Evolutionary conservation across 2,797 vertebrate species (phyloP), one percentile per base, ranked within the genome.

Genomic region (Crocidura indochinensis): DNA sequence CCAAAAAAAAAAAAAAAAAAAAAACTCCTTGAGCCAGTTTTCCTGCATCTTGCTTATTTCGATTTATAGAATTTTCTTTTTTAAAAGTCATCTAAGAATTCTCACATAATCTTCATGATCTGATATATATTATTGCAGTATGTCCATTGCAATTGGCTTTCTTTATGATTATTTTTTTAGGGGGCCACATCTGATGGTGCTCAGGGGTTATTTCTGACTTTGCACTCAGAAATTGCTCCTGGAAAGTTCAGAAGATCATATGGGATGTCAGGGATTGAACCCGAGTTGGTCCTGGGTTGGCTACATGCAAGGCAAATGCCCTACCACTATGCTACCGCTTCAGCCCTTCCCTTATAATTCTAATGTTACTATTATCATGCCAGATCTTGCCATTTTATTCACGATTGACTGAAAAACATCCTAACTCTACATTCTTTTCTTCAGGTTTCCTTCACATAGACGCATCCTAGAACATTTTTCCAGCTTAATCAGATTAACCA

Each of bases 41-140:
- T 19, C 65, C 26, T 89, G 31, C 38, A 12, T 81, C 72, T 95
- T 78, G 46, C 67, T 91, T 47, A 78, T 93, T 94, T 94, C 27
- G 93, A n/a, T 76, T 87, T 44, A 75, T 75, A 53, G 17, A 31
- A 71, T 80, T 29, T 51, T 89, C 78, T 78, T 84, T 87, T n/a
- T 78, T 77, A 51, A 78, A 38, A 90, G 65, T 76, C 15, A 38
- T n/a, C 68, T 82, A 81, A 53, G 44, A 94, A 81, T 75, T 79
- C 62, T 62, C 47, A 38, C 69, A 29, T 31, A 88, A 92, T 82
- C 65, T 56, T 0, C 38, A 91, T 19, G 73, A 77, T 87, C 89
- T 94, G 69, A 49, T 46, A 46, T 77, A 87, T 78, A 46, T 88
- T 78, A 80, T 19, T 90, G 84, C 67, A 38, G 31, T 26, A 62